Evolutionary conservation across 2,888 invertebrate species (phyloP), one percentile per base, ranked within the genome.

Genomic region (Belgica antarctica): DNA sequence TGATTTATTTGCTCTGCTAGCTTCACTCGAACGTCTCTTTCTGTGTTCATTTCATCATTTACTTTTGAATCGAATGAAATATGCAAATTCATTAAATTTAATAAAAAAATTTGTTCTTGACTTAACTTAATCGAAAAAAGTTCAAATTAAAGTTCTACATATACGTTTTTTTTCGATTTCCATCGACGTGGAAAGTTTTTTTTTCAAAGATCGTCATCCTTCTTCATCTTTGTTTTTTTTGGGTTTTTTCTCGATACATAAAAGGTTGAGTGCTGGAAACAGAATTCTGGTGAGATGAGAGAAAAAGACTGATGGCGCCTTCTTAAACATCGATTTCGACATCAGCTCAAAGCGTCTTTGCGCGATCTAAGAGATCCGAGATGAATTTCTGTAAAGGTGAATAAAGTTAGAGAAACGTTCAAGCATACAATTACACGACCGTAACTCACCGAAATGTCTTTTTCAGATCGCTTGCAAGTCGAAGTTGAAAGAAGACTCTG

Each of bases 301-400:
- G 28, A n/a, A n/a, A 63, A 31, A 62, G 62, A 62, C 62, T 31
- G 62, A 62, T 62, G 62, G 46, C 65, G 65, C 27, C 57, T 25
- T 22, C 25, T 34, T 70, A 70, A 25, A 70, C 70, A 27, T 59
- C 59, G 28, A 70, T 70, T 61, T 70, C 70, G 41, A 72, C 71
- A 73, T 70, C 70, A 72, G 75, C 80, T 86, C 89, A 91, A 79
- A 93, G 87, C 79, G 92, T 92, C 82, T 92, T 92, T 78, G 92
- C 92, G 81, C 91, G 90, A 80, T 91, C 92, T 81, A 93, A 83
- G 78, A 93, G 84, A 81, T 92, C 92, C 79, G 90, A 90, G 80
- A 92, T 91, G 82, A 93, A 93, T 88, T 91, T 92, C 92, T 92
- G 85, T 72, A n/a, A n/a, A n/a, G n/a, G n/a, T n/a, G 76, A 74